These are phyloP conservation scores for Xylota sylvarum DNA, from an alignment of 2,888 invertebrate species.

Conservation along the genomic window DNA sequence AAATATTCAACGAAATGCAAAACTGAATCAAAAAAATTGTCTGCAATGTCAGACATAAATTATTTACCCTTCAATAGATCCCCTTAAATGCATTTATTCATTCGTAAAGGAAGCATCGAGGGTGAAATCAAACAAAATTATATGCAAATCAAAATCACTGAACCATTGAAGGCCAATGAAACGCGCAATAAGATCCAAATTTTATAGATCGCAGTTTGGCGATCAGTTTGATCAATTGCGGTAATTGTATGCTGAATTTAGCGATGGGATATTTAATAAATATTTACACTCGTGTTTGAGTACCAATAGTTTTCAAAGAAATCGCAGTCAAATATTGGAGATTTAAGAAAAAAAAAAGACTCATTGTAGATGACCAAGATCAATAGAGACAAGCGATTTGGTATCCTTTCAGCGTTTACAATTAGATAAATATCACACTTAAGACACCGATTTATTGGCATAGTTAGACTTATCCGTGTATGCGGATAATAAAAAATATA, in stretches of 20 bases:
- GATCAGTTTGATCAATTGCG: background rate
- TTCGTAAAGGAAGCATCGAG: background rate
- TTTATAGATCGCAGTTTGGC: conserved; percentile 9
- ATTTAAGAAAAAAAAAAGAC: too few relatives aligned
- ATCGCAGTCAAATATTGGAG: background rate
- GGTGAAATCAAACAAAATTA: background rate
- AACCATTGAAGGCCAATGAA: conserved; percentile 25
- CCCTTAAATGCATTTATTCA: conserved; percentile 24
- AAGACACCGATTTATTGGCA: too few relatives aligned
- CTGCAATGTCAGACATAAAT: conserved; percentile 4
- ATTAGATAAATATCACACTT: too few relatives aligned
- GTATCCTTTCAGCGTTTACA: too few relatives aligned
- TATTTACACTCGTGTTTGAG: conserved; percentile 9
- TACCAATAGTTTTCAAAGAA: background rate
- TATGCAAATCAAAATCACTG: background rate
- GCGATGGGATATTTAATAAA: conserved; percentile 4
- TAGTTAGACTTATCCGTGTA: too few relatives aligned
- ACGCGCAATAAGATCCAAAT: background rate
- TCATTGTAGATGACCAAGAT: background rate
- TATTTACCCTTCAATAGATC: conserved; percentile 1
- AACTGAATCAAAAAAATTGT: background rate
- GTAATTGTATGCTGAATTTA: conserved; percentile 13
- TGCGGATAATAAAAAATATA: too few relatives aligned
- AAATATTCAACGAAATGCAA: background rate
- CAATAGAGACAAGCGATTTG: background rate